Percentiles rank a stretch among this genome's conserved stretches.
Conservation (phyloP, 2,113 vertebrate genomes). For the Phylloscopus trochiloides region DNA sequence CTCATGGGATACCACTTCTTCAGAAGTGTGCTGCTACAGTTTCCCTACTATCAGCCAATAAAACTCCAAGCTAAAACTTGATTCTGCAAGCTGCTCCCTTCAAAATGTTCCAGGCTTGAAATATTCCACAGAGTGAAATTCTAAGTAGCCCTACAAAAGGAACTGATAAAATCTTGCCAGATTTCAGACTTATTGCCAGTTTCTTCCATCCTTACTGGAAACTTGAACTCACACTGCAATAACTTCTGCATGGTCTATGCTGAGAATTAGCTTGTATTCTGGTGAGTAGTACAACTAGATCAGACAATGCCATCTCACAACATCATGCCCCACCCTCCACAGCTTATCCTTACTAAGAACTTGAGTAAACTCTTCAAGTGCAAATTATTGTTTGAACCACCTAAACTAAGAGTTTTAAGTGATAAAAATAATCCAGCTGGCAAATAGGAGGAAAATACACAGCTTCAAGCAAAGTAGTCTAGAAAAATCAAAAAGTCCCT, state of each 20-base stretch:
- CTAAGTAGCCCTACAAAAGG: background rate
- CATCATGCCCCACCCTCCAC: background rate
- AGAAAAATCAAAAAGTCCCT: background rate
- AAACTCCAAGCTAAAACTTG: background rate
- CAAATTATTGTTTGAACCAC: background rate
- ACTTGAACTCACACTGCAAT: background rate
- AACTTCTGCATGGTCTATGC: background rate
- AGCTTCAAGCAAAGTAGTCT: background rate
- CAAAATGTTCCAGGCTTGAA: background rate
- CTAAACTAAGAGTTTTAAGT: background rate
- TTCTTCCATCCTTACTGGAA: background rate
- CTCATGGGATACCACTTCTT: background rate
- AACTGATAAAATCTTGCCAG: background rate
- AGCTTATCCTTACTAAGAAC: background rate
- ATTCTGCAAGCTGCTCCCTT: background rate
- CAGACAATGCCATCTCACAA: background rate
- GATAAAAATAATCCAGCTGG: background rate
- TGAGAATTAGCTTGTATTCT: background rate
- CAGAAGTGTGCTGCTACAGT: background rate
- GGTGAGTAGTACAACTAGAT: background rate
- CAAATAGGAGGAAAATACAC: background rate
- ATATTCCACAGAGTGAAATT: background rate
- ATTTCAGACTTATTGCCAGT: background rate
- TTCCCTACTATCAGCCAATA: background rate
- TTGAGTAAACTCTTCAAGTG: background rate